Evolutionary conservation across 2,113 vertebrate genomes (phyloP), one percentile per base, ranked within the genome.

Genomic region (Phalacrocorax brasilianus): DNA sequence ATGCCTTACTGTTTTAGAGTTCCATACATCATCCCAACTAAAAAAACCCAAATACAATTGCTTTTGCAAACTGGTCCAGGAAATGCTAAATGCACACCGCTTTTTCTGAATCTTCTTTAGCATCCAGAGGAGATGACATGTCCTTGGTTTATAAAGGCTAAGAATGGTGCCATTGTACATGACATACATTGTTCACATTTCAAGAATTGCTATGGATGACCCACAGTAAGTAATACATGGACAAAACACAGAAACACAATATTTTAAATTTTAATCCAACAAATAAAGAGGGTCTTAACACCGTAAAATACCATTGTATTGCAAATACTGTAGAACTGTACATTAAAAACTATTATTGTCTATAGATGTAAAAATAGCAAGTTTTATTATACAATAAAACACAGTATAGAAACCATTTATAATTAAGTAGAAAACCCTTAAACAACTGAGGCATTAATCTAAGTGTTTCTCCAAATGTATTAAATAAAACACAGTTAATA

Each of bases 341-440:
- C 97, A 93, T 98, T 97, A 97, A 97, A 98, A 97, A 98, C 89
- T 97, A 95, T 94, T 95, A 66, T 72, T 96, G 93, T 96, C 96
- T 96, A 93, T 44, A 97, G 96, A 98, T 98, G 97, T 96, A 98
- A 98, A 98, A 98, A 98, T 97, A 98, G 94, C 97, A 97, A 91
- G 97, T 97, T 97, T 97, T 96, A 96, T 97, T 95, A 84, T 91
- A 97, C 96, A 96, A 50, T 92, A 98, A 97, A 97, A 98, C 93
- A 97, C 78, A 92, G 91, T 94, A 97, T 87, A 97, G 97, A 97
- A 98, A 98, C 92, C 93, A 89, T 81, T 97, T 96, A 96, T 97
- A 97, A 93, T 97, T 82, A 97, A 97, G 91, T 75, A 85, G 95
- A 95, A 97, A 97, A 97, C 95, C 98, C 96, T 91, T 86, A 84